Percentiles rank a stretch among this genome's conserved stretches.
Evolutionary conservation across 2,797 vertebrate genomes (phyloP).

Genomic region (Otus scops): DNA sequence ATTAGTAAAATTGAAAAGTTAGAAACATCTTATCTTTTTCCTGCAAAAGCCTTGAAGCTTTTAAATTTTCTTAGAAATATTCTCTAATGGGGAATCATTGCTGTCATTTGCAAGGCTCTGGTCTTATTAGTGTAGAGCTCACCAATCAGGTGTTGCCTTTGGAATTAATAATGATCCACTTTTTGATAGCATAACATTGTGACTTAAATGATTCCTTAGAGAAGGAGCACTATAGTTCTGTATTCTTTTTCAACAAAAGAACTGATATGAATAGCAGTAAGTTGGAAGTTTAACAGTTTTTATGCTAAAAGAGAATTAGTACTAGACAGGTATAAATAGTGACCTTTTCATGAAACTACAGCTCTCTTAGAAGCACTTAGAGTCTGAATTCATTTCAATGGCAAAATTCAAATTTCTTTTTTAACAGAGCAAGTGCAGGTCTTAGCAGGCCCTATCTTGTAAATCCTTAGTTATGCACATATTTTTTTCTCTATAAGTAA

Average conservation of each 20-base stretch:
- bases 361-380: conserved; percentile 2
- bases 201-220: neutral
- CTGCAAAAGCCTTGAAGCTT: neutral
- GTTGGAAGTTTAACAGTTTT: neutral
- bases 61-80: neutral
- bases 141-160: neutral
- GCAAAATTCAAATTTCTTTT: conserved; percentile 25
- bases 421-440: neutral
- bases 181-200: neutral
- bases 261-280: neutral
- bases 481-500: neutral
- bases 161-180: neutral
- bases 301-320: neutral
- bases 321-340: neutral
- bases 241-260: neutral
- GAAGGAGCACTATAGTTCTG: neutral
- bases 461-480: neutral
- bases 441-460: neutral
- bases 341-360: neutral
- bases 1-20: neutral
- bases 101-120: neutral
- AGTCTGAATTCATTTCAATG: neutral
- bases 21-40: neutral
- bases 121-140: neutral
- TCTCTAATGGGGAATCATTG: neutral